phyloP scores from a whole-genome alignment of 2,113 vertebrate genomes.

The Helogale parvula region DNA sequence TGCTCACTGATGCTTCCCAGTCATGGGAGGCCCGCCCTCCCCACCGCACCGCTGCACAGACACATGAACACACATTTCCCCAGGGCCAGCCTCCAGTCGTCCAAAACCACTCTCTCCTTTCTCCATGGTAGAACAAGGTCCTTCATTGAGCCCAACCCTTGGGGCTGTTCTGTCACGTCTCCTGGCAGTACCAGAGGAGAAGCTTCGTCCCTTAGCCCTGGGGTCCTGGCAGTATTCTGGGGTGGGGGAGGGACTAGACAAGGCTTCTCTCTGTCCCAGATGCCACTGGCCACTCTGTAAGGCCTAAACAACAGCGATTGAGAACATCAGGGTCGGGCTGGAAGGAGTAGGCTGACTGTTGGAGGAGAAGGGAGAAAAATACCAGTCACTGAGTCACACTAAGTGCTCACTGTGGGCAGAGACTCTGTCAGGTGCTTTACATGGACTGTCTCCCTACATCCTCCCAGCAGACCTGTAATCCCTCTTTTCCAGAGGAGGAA shows the following conservation, averaged over 20 bases:
- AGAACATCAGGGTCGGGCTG: conserved; percentile 1
- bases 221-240: conserved; percentile 58
- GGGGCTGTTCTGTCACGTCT: conserved; percentile 60
- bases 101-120: conserved; percentile 59
- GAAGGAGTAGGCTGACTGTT: conserved; percentile 9
- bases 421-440: neutral
- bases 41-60: neutral
- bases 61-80: conserved; percentile 53
- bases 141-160: conserved; percentile 70
- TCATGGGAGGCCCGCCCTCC: conserved; percentile 62
- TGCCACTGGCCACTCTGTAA: conserved; percentile 57
- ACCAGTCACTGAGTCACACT: neutral
- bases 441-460: neutral
- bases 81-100: conserved; percentile 27
- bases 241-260: conserved; percentile 68
- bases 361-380: neutral
- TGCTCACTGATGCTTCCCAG: conserved; percentile 69
- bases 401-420: neutral
- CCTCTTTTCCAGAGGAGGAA: neutral
- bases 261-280: conserved; percentile 69
- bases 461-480: neutral
- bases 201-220: conserved; percentile 56
- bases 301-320: conserved; percentile 47
- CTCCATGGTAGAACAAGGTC: conserved; percentile 71
- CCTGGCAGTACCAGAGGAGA: conserved; percentile 78